Percentiles rank a stretch among this genome's conserved stretches.
Conservation (phyloP, 2,113 vertebrate genomes). For the Corydoras sp. region DNA sequence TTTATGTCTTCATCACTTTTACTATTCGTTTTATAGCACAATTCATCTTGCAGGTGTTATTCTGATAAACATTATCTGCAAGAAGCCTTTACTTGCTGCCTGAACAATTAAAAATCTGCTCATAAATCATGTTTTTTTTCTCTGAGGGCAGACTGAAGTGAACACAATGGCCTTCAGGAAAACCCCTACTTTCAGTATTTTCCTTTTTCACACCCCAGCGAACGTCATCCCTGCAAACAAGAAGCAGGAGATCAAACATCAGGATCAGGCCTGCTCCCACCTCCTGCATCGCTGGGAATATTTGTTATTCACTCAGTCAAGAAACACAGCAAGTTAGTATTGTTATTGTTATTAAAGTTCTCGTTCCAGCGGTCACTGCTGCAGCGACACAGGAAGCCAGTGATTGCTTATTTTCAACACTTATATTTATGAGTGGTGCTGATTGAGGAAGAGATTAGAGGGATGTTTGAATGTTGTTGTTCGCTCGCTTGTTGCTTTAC, state of each 20-base stretch:
- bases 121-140: conserved; percentile 59
- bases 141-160: conserved; percentile 53
- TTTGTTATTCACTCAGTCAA: conserved; percentile 60
- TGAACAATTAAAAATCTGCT: conserved; percentile 45
- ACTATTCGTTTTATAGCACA: conserved; percentile 56
- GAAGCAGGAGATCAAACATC: conserved; percentile 37
- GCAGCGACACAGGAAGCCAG: conserved; percentile 51
- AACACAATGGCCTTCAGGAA: conserved; percentile 67
- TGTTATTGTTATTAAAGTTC: conserved; percentile 54
- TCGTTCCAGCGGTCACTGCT: conserved; percentile 52
- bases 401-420: conserved; percentile 45
- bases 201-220: conserved; percentile 57
- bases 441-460: conserved; percentile 36
- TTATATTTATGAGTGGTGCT: conserved; percentile 34
- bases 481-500: conserved; percentile 16
- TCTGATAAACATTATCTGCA: conserved; percentile 29
- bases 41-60: conserved; percentile 35
- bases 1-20: too few relatives aligned
- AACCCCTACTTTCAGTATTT: conserved; percentile 50
- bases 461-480: conserved; percentile 2
- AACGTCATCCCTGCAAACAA: conserved; percentile 57
- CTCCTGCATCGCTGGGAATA: conserved; percentile 49
- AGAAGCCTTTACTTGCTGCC: conserved; percentile 35
- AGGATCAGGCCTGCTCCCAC: conserved; percentile 1
- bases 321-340: conserved; percentile 64